Base-by-base conservation (phyloP, 2,113 vertebrate genomes). In the Hippopotamus amphibius region DNA sequence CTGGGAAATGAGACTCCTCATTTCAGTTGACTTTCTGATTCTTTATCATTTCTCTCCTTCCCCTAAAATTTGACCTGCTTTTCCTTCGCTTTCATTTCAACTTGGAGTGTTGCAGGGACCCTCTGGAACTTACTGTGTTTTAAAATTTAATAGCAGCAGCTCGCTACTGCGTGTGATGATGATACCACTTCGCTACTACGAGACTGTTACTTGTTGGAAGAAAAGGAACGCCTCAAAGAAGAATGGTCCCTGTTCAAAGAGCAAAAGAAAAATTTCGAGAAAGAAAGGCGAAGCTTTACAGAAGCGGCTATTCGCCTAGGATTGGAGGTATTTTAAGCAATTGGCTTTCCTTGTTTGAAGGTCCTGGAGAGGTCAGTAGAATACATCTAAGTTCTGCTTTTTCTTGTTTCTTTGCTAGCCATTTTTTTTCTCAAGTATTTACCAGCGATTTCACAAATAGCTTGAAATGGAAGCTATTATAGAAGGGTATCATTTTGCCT, bases 221-320 rank as follows among this genome's bases (percentile, higher is more conserved):
- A 99, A 97, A 99, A 99, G 88, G 99, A 99, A 89, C 99, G 99
- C 14, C 99, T 99, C 91, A 99, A 99, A 97, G 99, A 99, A 95
- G 99, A 99, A 57, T 99, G 99, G 99, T 99, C 97, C 37, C 98
- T 99, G 8, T 99, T 99, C 97, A 99, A 98, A 96, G 99, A 99
- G 46, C 99, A 99, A 95, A 99, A 99, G 97, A 99, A 98, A 97
- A 99, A 99, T 97, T 99, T 99, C 93, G 99, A 99, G 98, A 99
- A 98, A 96, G 99, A 99, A 94, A 99, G 99, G 96, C 99, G 98
- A 96, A 99, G 99, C 98, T 99, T 99, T 98, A 99, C 99, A 0
- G 99, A 99, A 85, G 99, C 99, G 79, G 99, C 99, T 72, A 99
- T 99, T 97, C 99, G 99, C 95, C 98, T 99, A 87, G 99, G 99